Percentiles rank a stretch among this genome's conserved stretches.
Evolutionary conservation across 2,113 vertebrate species (phyloP).

Genomic region (Nibea albiflora): DNA sequence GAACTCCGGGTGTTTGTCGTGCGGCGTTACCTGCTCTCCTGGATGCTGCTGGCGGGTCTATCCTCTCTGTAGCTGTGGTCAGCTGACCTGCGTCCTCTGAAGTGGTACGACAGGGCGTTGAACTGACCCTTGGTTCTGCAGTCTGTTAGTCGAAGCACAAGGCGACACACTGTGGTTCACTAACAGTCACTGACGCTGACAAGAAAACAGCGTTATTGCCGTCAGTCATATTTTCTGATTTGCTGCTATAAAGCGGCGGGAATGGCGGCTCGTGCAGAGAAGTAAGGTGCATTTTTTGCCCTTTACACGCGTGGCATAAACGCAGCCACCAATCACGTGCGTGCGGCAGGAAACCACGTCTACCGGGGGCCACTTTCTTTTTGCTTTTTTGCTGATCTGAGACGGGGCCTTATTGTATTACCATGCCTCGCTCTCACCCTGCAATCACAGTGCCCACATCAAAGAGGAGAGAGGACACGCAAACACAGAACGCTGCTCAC

Average conservation of each 20-base stretch:
- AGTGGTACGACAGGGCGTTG: conserved; percentile 94
- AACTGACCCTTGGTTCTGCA: conserved; percentile 97
- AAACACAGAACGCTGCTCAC: neutral
- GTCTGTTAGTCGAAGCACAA: conserved; percentile 82
- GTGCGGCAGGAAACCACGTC: neutral
- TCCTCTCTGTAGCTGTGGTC: conserved; percentile 92
- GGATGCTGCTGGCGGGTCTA: conserved; percentile 39
- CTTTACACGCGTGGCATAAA: neutral
- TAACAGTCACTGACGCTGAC: neutral
- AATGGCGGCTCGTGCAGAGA: too few species aligned
- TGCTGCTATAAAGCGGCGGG: neutral
- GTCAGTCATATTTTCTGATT: neutral
- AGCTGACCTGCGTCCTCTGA: conserved; percentile 92
- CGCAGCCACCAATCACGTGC: neutral
- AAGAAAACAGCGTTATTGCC: neutral
- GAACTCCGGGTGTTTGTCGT: neutral
- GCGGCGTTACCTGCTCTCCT: conserved; percentile 69
- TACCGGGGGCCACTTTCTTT: conserved; percentile 12
- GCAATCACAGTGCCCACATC: conserved; percentile 16
- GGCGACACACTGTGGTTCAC: conserved; percentile 21
- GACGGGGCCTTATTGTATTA: neutral
- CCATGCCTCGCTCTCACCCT: neutral
- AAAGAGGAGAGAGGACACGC: conserved; percentile 21
- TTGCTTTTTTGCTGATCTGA: conserved; percentile 13
- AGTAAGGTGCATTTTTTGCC: neutral